phyloP scores from a whole-genome alignment of 2,888 invertebrate species.

The Abrostola triplasia region DNA sequence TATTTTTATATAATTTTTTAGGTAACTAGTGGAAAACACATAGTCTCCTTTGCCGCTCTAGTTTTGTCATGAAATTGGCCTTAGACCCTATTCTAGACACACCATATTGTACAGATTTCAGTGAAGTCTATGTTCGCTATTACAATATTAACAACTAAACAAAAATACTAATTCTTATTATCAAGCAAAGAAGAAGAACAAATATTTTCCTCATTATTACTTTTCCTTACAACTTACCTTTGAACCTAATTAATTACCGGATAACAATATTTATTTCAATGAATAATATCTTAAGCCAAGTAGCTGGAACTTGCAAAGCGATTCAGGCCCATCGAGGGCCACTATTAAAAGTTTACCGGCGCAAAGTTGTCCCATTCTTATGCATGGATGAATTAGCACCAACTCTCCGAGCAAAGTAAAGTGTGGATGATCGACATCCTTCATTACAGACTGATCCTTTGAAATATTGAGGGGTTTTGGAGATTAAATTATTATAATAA shows the following conservation, averaged over 20 bases:
- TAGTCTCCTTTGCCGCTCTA: too few species aligned
- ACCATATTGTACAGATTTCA: too few species aligned
- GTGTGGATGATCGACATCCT: constrained; percentile 41
- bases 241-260: constrained; percentile 30
- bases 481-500: too few species aligned
- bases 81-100: too few species aligned
- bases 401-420: constrained; percentile 43
- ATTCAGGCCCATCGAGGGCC: constrained; percentile 61
- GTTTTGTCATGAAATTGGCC: too few species aligned
- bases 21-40: too few species aligned
- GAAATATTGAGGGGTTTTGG: not conserved
- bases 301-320: constrained; percentile 60
- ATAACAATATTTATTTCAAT: constrained; percentile 49
- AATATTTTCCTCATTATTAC: too few species aligned
- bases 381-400: constrained; percentile 70
- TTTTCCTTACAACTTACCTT: not conserved
- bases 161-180: too few species aligned
- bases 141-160: too few species aligned
- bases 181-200: too few species aligned
- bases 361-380: constrained; percentile 67
- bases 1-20: too few species aligned
- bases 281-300: constrained; percentile 49
- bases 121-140: too few species aligned
- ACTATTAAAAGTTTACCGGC: constrained; percentile 71
- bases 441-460: constrained; percentile 32